Base-by-base conservation (phyloP, 2,113 vertebrate genomes). In the Oryctolagus cuniculus region DNA sequence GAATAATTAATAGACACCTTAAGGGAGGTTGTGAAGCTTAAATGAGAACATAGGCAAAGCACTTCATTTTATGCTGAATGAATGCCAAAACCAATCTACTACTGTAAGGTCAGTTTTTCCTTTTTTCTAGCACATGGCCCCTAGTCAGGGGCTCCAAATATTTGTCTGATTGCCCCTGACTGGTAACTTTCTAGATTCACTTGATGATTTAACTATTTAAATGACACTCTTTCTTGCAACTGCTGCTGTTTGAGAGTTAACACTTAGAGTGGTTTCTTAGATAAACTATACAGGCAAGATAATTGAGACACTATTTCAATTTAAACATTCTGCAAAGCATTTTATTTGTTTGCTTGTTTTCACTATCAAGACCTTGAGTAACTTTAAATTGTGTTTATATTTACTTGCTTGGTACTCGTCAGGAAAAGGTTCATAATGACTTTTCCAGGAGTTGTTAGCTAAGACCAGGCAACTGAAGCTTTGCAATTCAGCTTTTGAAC, bases 111-210 rank as follows among this genome's bases (percentile, higher is more conserved):
- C 53, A 86, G 44, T 22, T 72, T 83, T 29, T 82, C 55, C 11
- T 10, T 58, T 72, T 24, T 38, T 19, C 11, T 44, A 91, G 34
- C 51, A 72, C 36, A 38, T 24, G 64, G 55, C 11, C 5, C 13
- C 51, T 63, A 55, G 15, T 51, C 19, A 73, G 63, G 55, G 93
- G 55, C 55, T 88, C 25, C 25, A 49, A 29, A 58, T 94, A 73
- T 88, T 96, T 95, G 64, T 80, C 58, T 91, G 58, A n/a, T 80
- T 96, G 13, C 78, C 24, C 55, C 70, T 94, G n/a, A 69, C 67
- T 84, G 79, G 27, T 58, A 49, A 78, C 66, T 75, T 83, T 79
- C 36, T 82, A 87, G 58, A 72, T 89, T 9, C 72, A 67, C 13
- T 3, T 87, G 58, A 83, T 93, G 27, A 83, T 89, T 72, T 79